These are phyloP conservation scores for Leptopilina boulardi DNA, from an alignment of 1,140 invertebrate genomes.

Conservation along the genomic window DNA sequence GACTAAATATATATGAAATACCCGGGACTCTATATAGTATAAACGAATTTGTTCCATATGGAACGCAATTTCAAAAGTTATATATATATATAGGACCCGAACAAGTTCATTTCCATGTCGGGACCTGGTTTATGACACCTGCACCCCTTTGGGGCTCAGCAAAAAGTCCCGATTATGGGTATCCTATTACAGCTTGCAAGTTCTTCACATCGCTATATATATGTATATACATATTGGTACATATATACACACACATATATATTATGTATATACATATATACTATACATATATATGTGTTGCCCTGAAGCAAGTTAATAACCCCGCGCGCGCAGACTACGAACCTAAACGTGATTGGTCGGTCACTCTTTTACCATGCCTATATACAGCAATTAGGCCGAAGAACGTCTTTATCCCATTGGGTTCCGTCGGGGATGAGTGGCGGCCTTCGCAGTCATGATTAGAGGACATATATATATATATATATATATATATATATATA, in stretches of 20 bases:
- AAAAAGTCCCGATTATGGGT: conserved; percentile 31
- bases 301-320: conserved; percentile 34
- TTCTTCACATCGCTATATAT: too few species aligned
- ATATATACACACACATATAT: too few species aligned
- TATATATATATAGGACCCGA: conserved; percentile 33
- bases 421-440: conserved; percentile 47
- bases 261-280: too few species aligned
- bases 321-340: conserved; percentile 12
- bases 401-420: conserved; percentile 68
- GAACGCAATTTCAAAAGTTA: not conserved
- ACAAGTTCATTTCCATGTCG: conserved; percentile 39
- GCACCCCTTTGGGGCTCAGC: not conserved
- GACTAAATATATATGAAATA: too few species aligned
- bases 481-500: too few species aligned
- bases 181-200: conserved; percentile 42
- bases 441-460: conserved; percentile 61
- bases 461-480: conserved; percentile 63
- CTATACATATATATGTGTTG: not conserved
- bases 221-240: too few species aligned
- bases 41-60: conserved; percentile 55
- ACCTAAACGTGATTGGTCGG: conserved; percentile 31
- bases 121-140: conserved; percentile 39
- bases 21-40: too few species aligned
- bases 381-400: conserved; percentile 65
- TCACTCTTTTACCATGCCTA: conserved; percentile 23